Evolutionary conservation across 2,113 vertebrate genomes (phyloP), one percentile per base, ranked within the genome.

Genomic region (Caretta caretta): DNA sequence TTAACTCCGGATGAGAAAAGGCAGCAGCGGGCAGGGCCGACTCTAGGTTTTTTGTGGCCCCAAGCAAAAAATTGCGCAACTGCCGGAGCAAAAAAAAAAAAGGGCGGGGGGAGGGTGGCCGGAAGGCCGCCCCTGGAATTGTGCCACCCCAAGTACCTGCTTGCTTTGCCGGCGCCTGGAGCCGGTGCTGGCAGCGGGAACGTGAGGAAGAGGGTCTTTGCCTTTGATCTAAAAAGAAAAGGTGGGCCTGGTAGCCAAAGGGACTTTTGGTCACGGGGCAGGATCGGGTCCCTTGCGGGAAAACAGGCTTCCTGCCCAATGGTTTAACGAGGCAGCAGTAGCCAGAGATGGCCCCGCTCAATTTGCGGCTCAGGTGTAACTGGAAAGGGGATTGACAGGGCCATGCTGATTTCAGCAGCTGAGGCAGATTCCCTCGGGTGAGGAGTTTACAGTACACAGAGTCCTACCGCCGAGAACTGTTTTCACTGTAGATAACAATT

Each of bases 371-470:
- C 65, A n/a, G 65, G 6, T 69, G 17, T n/a, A 69, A 69, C 35
- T 65, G 14, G 65, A 8, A n/a, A 69, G 65, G 65, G 17, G 6
- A 17, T 31, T 14, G 59, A 35, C 29, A 35, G 31, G 14, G 59
- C 5, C 29, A 16, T 31, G 31, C 62, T 65, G 62, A 65, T 65
- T 17, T 35, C 62, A 13, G 90, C 78, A 14, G 50, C 3, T 38
- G 48, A 16, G 1, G 17, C 10, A 50, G 59, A 31, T 65, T 59
- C 42, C 50, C 35, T 5, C 27, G 80, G 79, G 53, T n/a, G 56
- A 51, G 3, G 8, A 49, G 85, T 97, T 97, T 94, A 94, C 90
- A 78, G 88, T 88, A 93, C 80, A 94, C 94, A 95, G 80, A 91
- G 57, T 22, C 19, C 57, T 57, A 53, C 84, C 42, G 48, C n/a